Evolutionary conservation across 2,113 vertebrate species (phyloP).

Genomic region (Rhipidura dahli): DNA sequence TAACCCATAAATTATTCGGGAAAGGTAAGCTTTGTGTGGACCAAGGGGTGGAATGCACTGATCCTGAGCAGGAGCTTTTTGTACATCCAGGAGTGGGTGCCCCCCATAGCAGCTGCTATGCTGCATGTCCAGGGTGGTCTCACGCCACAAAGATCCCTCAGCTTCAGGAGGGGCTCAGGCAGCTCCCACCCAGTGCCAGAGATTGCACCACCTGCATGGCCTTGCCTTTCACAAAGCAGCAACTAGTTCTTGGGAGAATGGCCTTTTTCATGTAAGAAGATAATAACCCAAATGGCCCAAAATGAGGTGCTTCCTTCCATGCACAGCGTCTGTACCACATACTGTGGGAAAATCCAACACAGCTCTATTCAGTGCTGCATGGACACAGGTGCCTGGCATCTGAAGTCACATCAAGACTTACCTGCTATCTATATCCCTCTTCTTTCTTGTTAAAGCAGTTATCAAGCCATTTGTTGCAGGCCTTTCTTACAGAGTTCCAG

Average conservation of each 20-base stretch:
- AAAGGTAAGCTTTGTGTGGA: not conserved
- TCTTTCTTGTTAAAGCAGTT: not conserved
- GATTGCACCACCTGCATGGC: rapidly evolving
- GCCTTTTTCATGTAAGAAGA: not conserved
- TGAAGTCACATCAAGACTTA: not conserved
- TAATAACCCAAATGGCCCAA: not conserved
- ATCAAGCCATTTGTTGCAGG: not conserved
- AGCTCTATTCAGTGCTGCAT: rapidly evolving
- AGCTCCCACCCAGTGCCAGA: rapidly evolving
- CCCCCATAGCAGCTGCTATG: not conserved
- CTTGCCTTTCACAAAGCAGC: not conserved
- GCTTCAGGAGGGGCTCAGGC: too few species aligned
- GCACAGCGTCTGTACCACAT: rapidly evolving
- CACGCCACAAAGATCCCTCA: not conserved
- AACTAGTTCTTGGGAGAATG: not conserved
- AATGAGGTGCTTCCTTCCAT: rapidly evolving
- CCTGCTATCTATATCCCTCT: not conserved
- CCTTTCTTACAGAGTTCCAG: not conserved
- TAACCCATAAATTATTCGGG: not conserved
- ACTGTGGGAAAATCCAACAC: not conserved
- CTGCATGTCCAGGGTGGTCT: not conserved
- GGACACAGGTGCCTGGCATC: too few species aligned
- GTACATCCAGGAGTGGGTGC: not conserved
- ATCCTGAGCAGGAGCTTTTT: rapidly evolving
- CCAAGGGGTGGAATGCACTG: not conserved